Conservation (phyloP, 1,140 invertebrate species). For the Meloidogyne chitwoodi region DNA sequence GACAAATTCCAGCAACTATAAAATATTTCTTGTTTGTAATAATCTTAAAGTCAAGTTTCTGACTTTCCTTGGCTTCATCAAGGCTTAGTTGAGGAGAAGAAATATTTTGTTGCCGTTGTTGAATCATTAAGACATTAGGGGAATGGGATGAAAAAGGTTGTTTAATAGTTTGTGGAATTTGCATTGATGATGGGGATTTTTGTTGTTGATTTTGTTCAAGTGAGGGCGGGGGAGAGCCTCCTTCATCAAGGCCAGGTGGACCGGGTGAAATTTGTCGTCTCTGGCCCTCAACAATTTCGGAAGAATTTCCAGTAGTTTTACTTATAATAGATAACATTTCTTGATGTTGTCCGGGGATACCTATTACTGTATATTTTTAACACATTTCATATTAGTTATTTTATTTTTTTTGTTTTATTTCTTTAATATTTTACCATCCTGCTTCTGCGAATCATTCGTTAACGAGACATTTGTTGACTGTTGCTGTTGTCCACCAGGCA, state of each 20-base stretch:
- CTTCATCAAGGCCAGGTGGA: conserved; percentile 4
- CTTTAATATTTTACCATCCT: background rate
- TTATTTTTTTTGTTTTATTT: background rate
- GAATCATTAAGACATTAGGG: background rate
- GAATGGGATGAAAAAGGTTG: background rate
- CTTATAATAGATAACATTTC: too few species aligned
- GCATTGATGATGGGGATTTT: background rate
- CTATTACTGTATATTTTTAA: too few species aligned
- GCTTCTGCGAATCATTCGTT: background rate
- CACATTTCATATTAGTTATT: background rate
- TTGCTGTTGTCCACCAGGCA: background rate
- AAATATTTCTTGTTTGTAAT: background rate
- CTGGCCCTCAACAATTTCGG: background rate
- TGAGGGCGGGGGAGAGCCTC: background rate
- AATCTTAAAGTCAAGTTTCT: background rate
- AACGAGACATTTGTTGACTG: background rate
- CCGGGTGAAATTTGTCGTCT: background rate
- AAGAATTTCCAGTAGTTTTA: background rate
- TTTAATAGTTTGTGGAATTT: background rate
- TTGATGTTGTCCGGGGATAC: too few species aligned
- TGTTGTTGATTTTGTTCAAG: background rate
- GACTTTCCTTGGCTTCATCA: conserved; percentile 2
- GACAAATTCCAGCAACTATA: conserved; percentile 5
- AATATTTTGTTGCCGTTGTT: background rate
- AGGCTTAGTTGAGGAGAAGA: background rate